Evolutionary conservation across 2,797 vertebrate species (phyloP), one percentile per base, ranked within the genome.

Genomic region (Orientallactaga sibirica): DNA sequence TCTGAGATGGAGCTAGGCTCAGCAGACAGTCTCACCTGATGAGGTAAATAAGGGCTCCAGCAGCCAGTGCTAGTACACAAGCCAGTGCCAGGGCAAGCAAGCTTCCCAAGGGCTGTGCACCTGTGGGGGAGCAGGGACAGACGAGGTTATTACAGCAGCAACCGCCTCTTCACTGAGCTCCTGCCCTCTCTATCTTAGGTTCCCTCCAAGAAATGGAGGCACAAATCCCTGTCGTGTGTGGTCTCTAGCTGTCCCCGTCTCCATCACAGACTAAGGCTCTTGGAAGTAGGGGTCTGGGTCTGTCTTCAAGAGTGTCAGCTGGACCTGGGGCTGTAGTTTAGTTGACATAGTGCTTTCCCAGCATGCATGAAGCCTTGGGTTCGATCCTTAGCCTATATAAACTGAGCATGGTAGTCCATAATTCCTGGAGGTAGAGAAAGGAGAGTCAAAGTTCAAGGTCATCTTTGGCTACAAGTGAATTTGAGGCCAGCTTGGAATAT

Each of bases 21-120:
- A 0, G 24, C 62, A 27, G 75, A 68, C 14, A 19, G 20, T 58
- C 68, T 93, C 88, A 98, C 98, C 98, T 98, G 96, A 98, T 88
- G 29, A 98, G 80, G 70, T 97, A 98, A 7, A 92, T 88, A 67
- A 98, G 93, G 29, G 90, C 92, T 48, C 96, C 62, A 0, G 97
- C 95, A 1, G 96, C 96, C 58, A 98, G 86, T 10, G 93, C 24
- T 78, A 98, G 91, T 43, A 86, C 81, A 84, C 97, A 77, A 11
- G 96, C 52, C 24, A 98, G 73, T 5, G 82, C 92, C 74, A 95
- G 37, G 41, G 92, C 75, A 27, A 97, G 24, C 14, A 97, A 80
- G 80, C 98, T 86, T 2, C 97, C 62, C 0, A 5, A 88, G 19
- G 97, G 88, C 15, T 98, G 96, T 19, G 93, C 43, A 27, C 96